A percentile compares a stretch with the other conserved stretches of the same genome.
phyloP scores from a whole-genome alignment of 2,113 vertebrate genomes.

The Odobenus rosmarus region DNA sequence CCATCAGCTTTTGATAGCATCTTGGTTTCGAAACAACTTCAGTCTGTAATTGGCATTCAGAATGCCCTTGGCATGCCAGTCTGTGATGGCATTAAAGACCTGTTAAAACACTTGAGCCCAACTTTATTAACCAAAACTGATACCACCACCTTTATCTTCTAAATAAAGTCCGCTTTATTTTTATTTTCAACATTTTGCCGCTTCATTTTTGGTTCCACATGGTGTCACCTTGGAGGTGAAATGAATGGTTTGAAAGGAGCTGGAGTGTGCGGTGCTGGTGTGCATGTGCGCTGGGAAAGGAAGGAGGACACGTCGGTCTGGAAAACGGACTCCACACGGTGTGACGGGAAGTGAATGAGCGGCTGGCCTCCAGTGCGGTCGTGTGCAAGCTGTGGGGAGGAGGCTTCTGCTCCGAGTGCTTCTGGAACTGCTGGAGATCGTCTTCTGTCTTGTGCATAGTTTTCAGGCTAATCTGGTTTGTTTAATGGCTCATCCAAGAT shows the following conservation, averaged over 20 bases:
- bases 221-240: conserved; percentile 57
- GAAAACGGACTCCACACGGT: not conserved
- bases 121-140: conserved; percentile 72
- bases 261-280: not conserved
- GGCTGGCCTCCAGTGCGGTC: not conserved
- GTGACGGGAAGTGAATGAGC: not conserved
- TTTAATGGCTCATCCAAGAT: not conserved
- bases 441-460: not conserved
- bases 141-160: conserved; percentile 80
- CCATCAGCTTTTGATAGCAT: conserved; percentile 69
- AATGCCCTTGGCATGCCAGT: conserved; percentile 73
- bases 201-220: conserved; percentile 70
- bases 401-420: not conserved
- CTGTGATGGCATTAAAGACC: conserved; percentile 75
- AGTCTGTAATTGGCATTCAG: conserved; percentile 66
- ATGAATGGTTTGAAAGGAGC: conserved; percentile 66
- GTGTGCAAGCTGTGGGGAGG: not conserved
- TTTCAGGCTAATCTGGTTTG: not conserved
- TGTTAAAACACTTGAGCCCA: conserved; percentile 68
- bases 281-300: not conserved
- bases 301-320: not conserved
- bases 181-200: conserved; percentile 75
- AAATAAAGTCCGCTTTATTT: conserved; percentile 82
- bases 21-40: conserved; percentile 67
- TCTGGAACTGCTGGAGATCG: not conserved